Conservation (phyloP, 2,888 invertebrate genomes). For the Dynastes grantii region DNA sequence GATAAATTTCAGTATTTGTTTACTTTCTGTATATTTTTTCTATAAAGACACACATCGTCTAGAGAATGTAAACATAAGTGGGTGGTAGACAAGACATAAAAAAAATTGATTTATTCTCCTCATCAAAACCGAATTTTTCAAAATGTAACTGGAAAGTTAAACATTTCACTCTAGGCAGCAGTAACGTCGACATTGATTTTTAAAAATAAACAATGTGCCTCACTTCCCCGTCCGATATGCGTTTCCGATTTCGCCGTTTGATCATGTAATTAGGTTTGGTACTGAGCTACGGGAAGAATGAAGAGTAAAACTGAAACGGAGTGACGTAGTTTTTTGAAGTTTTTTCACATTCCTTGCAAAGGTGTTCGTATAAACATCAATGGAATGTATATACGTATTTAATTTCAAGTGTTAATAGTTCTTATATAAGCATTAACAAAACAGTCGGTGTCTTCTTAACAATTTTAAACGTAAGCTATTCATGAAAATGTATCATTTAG, state of each 20-base stretch:
- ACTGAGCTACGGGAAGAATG: conserved; percentile 1
- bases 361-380: conserved; percentile 4
- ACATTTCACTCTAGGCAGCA: conserved; percentile 32
- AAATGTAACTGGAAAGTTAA: conserved; percentile 35
- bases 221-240: conserved; percentile 7
- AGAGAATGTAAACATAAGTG: conserved; percentile 27
- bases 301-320: not conserved
- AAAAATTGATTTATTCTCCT: conserved; percentile 42
- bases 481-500: not conserved
- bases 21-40: conserved; percentile 32
- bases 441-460: not conserved
- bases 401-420: not conserved
- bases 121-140: conserved; percentile 44
- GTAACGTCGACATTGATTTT: conserved; percentile 36
- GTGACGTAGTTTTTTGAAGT: conserved; percentile 2
- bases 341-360: conserved; percentile 1
- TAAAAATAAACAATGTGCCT: conserved; percentile 15
- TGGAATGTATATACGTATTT: conserved; percentile 7
- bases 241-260: conserved; percentile 27
- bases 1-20: conserved; percentile 40
- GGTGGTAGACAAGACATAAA: conserved; percentile 39
- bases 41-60: conserved; percentile 23
- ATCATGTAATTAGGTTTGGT: conserved; percentile 15
- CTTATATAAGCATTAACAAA: not conserved
- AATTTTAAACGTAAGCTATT: conserved; percentile 2